Percentiles rank a stretch among this genome's conserved stretches.
Evolutionary conservation across 2,888 invertebrate species (phyloP).

Genomic region (Camptogramma bilineatum): DNA sequence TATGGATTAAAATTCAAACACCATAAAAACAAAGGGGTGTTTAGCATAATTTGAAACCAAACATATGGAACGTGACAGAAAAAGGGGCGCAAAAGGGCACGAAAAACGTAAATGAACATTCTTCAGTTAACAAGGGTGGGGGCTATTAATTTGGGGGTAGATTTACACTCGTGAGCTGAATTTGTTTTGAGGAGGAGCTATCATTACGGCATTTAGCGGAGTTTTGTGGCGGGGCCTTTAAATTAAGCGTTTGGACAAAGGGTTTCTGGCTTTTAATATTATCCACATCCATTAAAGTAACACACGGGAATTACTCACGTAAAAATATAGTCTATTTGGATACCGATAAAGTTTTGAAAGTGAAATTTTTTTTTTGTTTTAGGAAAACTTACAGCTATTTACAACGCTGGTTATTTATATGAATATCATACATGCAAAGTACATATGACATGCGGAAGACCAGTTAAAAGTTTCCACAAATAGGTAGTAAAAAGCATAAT

Average conservation of each 20-base stretch:
- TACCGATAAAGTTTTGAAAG: too few species aligned
- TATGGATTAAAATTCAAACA: constrained; percentile 18
- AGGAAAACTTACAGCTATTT: too few species aligned
- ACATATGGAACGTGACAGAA: constrained; percentile 27
- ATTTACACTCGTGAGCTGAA: constrained; percentile 43
- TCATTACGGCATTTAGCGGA: constrained; percentile 33
- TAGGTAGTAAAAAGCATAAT: too few species aligned
- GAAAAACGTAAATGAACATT: constrained; percentile 47
- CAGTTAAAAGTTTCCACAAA: too few species aligned
- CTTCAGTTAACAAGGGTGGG: constrained; percentile 47
- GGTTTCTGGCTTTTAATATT: neutral
- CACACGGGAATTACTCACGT: too few species aligned
- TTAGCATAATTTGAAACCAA: constrained; percentile 27
- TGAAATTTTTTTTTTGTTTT: too few species aligned
- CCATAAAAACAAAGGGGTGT: constrained; percentile 25
- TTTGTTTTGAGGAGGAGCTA: constrained; percentile 44
- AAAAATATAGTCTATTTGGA: too few species aligned
- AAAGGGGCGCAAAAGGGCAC: constrained; percentile 32
- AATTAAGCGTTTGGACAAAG: constrained; percentile 11
- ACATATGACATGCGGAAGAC: too few species aligned
- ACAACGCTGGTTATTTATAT: too few species aligned
- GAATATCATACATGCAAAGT: too few species aligned
- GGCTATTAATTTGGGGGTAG: constrained; percentile 47
- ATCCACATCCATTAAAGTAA: too few species aligned
- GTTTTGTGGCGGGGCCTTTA: constrained; percentile 20